Percentiles rank a stretch among this genome's conserved stretches.
Conservation (phyloP, 2,888 invertebrate genomes). For the Empis livida region DNA sequence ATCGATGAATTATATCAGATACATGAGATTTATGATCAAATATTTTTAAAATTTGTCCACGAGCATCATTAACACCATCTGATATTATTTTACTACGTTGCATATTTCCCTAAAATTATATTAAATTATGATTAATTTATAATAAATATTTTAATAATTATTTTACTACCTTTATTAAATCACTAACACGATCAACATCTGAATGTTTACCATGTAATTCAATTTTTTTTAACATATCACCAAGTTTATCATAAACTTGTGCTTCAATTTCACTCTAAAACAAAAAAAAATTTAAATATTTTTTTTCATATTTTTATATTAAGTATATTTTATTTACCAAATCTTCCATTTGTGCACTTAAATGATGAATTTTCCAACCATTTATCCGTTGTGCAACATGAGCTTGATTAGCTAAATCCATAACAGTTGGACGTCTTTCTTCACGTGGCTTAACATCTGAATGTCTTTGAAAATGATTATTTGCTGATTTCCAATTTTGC, state of each 20-base stretch:
- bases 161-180: constrained; percentile 46
- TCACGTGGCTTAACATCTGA: constrained; percentile 80
- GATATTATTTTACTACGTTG: constrained; percentile 87
- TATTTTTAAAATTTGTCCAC: constrained; percentile 74
- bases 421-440: constrained; percentile 72
- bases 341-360: constrained; percentile 87
- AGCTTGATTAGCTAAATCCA: constrained; percentile 79
- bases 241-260: constrained; percentile 32
- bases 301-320: background rate
- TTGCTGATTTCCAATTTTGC: constrained; percentile 56
- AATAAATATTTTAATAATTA: background rate
- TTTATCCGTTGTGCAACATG: constrained; percentile 77
- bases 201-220: constrained; percentile 38
- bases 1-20: constrained; percentile 77
- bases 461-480: constrained; percentile 60
- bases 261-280: constrained; percentile 41
- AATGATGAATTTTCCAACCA: constrained; percentile 90
- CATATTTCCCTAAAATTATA: constrained; percentile 66
- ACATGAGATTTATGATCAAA: constrained; percentile 85
- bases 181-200: constrained; percentile 42
- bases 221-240: constrained; percentile 31
- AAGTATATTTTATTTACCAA: constrained; percentile 46
- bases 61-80: constrained; percentile 82
- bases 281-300: background rate
- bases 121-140: constrained; percentile 7